These are phyloP conservation scores for Lacanobia wlatinum DNA, from an alignment of 2,888 invertebrate species.

Conservation along the genomic window DNA sequence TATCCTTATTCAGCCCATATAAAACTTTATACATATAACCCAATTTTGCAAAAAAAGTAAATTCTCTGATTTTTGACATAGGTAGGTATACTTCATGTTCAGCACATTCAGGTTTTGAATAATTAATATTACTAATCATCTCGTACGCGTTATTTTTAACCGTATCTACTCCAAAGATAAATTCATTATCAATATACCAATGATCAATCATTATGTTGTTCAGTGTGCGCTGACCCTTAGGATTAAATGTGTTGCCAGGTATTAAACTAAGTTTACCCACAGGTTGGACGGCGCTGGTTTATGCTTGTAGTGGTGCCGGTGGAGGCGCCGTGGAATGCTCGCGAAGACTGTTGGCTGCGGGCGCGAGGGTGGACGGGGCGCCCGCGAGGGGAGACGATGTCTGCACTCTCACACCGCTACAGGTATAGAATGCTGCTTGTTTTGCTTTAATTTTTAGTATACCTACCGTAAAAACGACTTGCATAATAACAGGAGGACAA, in stretches of 20 bases:
- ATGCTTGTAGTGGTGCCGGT: constrained; percentile 89
- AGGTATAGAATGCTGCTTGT: constrained; percentile 86
- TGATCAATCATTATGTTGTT: not conserved
- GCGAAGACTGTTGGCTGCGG: constrained; percentile 94
- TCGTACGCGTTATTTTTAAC: not conserved
- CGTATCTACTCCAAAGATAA: not conserved
- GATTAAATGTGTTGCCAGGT: not conserved
- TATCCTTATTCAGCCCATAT: not conserved
- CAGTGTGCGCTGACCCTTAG: not conserved
- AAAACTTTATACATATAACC: not conserved
- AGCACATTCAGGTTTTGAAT: too few species aligned
- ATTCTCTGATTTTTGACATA: too few species aligned
- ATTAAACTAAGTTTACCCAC: constrained; percentile 59
- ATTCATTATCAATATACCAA: not conserved
- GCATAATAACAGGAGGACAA: not conserved
- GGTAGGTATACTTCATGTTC: too few species aligned
- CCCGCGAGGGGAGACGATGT: constrained; percentile 95
- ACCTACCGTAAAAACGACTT: too few species aligned
- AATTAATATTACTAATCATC: not conserved
- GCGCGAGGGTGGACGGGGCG: constrained; percentile 96
- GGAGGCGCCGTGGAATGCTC: constrained; percentile 90
- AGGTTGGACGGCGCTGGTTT: constrained; percentile 97
- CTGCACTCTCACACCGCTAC: constrained; percentile 96
- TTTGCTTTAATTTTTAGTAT: too few species aligned
- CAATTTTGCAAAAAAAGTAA: not conserved